Conservation (phyloP, 2,888 invertebrate species). For the Plagodis pulveraria region DNA sequence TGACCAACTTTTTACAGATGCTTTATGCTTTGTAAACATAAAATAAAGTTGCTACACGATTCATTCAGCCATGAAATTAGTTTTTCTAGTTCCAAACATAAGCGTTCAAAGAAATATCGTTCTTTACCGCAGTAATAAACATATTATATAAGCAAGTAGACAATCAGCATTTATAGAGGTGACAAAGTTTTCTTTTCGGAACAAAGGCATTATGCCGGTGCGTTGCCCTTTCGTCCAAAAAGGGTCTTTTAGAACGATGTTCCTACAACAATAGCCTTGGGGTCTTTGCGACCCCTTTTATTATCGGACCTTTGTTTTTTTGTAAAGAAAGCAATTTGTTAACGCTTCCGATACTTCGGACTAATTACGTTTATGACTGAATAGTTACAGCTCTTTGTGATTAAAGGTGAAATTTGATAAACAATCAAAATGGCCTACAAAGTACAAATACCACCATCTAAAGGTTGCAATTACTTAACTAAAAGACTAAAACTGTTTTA, state of each 20-base stretch:
- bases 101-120: constrained; percentile 5
- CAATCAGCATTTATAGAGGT: constrained; percentile 27
- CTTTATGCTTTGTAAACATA: constrained; percentile 7
- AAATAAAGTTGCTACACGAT: not conserved
- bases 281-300: constrained; percentile 31
- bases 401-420: constrained; percentile 10
- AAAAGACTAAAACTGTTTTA: no score
- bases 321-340: constrained; percentile 28
- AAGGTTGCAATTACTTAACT: no score
- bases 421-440: not conserved
- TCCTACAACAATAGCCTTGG: constrained; percentile 25
- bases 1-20: constrained; percentile 1
- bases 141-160: constrained; percentile 1
- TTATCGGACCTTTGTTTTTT: constrained; percentile 31
- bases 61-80: constrained; percentile 21
- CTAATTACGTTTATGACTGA: constrained; percentile 26
- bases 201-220: constrained; percentile 33
- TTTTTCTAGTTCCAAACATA: constrained; percentile 20
- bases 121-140: constrained; percentile 20
- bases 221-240: constrained; percentile 26
- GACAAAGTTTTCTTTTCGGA: constrained; percentile 36
- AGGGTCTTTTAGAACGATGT: constrained; percentile 23
- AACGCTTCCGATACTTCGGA: constrained; percentile 27
- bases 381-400: not conserved
- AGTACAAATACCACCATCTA: no score